Evolutionary conservation across 2,797 vertebrate genomes (phyloP).

Genomic region (Vipera latastei): DNA sequence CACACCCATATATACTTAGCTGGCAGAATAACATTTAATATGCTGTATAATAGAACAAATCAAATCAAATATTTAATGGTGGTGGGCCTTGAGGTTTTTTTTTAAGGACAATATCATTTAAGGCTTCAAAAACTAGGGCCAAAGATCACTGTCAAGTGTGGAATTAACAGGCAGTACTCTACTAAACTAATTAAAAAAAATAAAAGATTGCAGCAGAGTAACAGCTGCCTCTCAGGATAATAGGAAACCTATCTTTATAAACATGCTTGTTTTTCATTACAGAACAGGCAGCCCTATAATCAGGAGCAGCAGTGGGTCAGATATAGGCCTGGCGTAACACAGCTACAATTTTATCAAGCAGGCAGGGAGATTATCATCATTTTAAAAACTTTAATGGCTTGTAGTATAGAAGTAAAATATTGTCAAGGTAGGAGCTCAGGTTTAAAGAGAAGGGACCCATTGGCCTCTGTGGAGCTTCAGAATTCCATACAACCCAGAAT

Average conservation of each 20-base stretch:
- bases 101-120: constrained; percentile 43
- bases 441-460: neutral
- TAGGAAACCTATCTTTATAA: constrained; percentile 61
- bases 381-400: constrained; percentile 49
- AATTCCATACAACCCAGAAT: neutral
- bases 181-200: constrained; percentile 55
- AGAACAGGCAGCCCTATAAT: constrained; percentile 62
- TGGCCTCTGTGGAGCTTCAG: neutral
- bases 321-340: constrained; percentile 59
- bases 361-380: constrained; percentile 53
- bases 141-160: constrained; percentile 41
- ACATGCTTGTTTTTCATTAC: constrained; percentile 49
- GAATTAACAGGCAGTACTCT: constrained; percentile 49
- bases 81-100: constrained; percentile 37
- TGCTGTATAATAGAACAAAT: neutral
- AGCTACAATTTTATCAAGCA: constrained; percentile 54
- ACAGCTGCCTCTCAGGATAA: constrained; percentile 56
- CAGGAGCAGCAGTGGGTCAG: constrained; percentile 41
- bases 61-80: constrained; percentile 19
- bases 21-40: constrained; percentile 45
- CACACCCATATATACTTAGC: constrained; percentile 43
- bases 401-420: constrained; percentile 49
- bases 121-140: constrained; percentile 27
- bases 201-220: constrained; percentile 41
- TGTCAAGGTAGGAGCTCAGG: constrained; percentile 14